Evolutionary conservation across 2,888 invertebrate species (phyloP), one percentile per base, ranked within the genome.

Genomic region (Ecliptopera silaceata): DNA sequence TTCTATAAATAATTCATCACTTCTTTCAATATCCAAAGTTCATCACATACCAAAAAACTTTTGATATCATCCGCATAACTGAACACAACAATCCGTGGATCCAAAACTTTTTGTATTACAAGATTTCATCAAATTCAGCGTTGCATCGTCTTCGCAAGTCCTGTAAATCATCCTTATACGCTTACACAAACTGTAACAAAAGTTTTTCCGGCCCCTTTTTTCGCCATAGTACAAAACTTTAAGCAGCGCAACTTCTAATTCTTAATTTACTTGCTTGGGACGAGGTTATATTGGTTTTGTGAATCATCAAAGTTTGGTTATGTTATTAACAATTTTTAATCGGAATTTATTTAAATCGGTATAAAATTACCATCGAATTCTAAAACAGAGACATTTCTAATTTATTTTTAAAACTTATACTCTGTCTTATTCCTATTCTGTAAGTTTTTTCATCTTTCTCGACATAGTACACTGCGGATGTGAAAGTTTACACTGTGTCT

Each of bases 101-200:
- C 13, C 36, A 5, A 34, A 61, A 61, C 48, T 64, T 61, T 58
- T 54, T 49, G 48, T 55, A 57, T 59, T 52, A 53, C 55, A 38
- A 42, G 48, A 50, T 74, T 79, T 74, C 70, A 75, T 78, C 73
- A 71, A 72, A 76, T 72, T 55, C 57, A 58, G 65, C 69, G 70
- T 75, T 75, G 72, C 72, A 74, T 72, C 38, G 34, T 43, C 74
- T 83, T 77, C 70, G 73, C 70, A 84, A 86, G 75, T 82, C 74
- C 70, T 72, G 77, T 87, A 88, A 86, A 88, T 88, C 87, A 86
- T 82, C 73, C 77, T 72, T 80, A 79, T 82, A 80, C 80, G 76
- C 82, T 83, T 83, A 85, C 84, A 86, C 84, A 86, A 83, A 41
- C 81, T 69, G 79, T 77, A 77, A 77, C 80, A 75, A 75, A 85